Conservation (phyloP, 2,113 vertebrate species). For the Myxocyprinus asiaticus region DNA sequence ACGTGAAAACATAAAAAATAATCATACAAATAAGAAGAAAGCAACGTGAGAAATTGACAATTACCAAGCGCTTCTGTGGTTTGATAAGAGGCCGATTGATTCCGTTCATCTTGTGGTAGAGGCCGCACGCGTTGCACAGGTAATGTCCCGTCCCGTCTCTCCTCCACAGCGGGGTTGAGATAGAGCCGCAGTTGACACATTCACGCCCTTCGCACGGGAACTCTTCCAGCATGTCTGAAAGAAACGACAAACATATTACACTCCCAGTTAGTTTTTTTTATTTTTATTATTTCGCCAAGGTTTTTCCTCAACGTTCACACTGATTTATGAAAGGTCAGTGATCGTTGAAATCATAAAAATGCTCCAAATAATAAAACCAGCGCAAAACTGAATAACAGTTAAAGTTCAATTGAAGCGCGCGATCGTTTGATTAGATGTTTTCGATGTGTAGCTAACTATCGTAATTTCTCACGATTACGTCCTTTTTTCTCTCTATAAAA, state of each 20-base stretch:
- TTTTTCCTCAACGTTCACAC: neutral
- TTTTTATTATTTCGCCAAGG: neutral
- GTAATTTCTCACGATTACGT: too few species aligned
- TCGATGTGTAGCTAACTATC: too few species aligned
- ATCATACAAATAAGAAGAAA: neutral
- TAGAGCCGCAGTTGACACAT: conserved; percentile 96
- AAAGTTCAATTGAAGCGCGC: too few species aligned
- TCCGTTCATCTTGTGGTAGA: conserved; percentile 98
- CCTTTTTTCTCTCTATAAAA: too few species aligned
- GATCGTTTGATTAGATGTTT: too few species aligned
- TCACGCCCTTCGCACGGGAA: conserved; percentile 85
- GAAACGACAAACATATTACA: neutral
- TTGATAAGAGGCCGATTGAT: conserved; percentile 94
- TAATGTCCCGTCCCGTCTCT: conserved; percentile 96
- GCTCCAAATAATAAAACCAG: neutral
- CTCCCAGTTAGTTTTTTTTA: too few species aligned
- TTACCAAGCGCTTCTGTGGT: conserved; percentile 94
- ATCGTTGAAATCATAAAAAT: neutral
- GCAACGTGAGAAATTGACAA: conserved; percentile 36
- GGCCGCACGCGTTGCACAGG: conserved; percentile 95
- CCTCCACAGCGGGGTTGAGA: conserved; percentile 96
- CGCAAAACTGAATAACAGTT: neutral
- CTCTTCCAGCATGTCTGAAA: conserved; percentile 86
- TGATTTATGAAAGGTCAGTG: too few species aligned
- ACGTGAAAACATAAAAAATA: too few species aligned